These are phyloP conservation scores for Chloebia gouldiae DNA, from an alignment of 2,113 vertebrate genomes.

Conservation along the genomic window DNA sequence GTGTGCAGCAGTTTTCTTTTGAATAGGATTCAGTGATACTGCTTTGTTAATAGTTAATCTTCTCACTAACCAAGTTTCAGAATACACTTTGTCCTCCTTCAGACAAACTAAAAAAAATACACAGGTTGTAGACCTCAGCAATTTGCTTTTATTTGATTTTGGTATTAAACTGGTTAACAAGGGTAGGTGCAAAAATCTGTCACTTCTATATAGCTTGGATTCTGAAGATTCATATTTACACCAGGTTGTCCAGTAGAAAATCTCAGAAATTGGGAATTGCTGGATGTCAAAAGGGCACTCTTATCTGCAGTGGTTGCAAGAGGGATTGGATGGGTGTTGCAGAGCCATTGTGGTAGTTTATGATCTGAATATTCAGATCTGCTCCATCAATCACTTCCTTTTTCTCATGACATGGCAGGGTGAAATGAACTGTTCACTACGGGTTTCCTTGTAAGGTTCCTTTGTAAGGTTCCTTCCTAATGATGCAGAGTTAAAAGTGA, in stretches of 20 bases:
- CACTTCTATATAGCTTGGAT: not conserved
- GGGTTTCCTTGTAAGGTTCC: not conserved
- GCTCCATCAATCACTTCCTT: not conserved
- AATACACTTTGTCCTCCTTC: not conserved
- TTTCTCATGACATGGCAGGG: not conserved
- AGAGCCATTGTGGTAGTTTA: not conserved
- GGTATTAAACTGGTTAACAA: not conserved
- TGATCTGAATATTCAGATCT: not conserved
- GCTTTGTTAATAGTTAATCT: not conserved
- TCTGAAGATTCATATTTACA: not conserved
- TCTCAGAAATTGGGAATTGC: not conserved
- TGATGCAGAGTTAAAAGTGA: not conserved
- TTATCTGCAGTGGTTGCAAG: not conserved
- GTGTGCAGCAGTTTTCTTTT: conserved; percentile 63
- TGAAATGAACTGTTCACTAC: not conserved
- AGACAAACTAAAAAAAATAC: not conserved
- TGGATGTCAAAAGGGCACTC: not conserved
- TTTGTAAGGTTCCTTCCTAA: not conserved
- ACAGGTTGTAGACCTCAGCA: not conserved
- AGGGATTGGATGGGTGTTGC: not conserved
- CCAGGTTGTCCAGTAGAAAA: not conserved
- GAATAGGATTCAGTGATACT: not conserved
- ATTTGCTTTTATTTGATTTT: not conserved
- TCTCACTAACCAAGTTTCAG: not conserved
- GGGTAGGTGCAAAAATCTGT: not conserved